These are phyloP conservation scores for Dufourea novaeangliae DNA, from an alignment of 1,140 invertebrate species.

Conservation along the genomic window DNA sequence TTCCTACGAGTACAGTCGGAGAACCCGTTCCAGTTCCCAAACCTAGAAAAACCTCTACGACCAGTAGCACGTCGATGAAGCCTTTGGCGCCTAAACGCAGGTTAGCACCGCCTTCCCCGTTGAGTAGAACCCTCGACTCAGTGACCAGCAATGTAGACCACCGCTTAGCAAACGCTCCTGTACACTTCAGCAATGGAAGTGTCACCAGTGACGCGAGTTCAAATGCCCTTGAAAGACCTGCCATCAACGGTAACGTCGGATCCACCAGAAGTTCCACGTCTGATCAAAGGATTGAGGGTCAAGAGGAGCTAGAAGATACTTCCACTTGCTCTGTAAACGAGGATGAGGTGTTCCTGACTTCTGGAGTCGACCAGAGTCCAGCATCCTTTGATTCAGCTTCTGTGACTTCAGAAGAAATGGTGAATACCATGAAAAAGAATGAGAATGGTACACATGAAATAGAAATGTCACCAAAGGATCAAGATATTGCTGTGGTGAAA, in stretches of 20 bases:
- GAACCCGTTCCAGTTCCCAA: constrained; percentile 64
- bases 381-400: not conserved
- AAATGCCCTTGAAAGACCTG: not conserved
- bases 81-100: constrained; percentile 55
- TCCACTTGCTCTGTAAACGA: constrained; percentile 4
- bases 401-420: not conserved
- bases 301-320: not conserved
- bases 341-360: not conserved
- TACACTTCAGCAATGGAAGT: not conserved
- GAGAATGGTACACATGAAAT: no score
- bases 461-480: not conserved
- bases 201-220: not conserved
- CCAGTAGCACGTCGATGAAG: constrained; percentile 16
- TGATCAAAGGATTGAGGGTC: not conserved
- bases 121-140: constrained; percentile 20
- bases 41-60: constrained; percentile 61
- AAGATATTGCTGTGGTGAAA: not conserved
- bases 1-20: constrained; percentile 57
- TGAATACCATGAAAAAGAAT: no score
- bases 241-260: not conserved
- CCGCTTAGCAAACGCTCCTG: not conserved
- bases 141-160: constrained; percentile 22
- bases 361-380: not conserved
- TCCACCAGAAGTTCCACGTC: not conserved
- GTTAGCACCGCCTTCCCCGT: constrained; percentile 22